phyloP scores from a whole-genome alignment of 2,888 invertebrate species.

The Entomobrya multifasciata region DNA sequence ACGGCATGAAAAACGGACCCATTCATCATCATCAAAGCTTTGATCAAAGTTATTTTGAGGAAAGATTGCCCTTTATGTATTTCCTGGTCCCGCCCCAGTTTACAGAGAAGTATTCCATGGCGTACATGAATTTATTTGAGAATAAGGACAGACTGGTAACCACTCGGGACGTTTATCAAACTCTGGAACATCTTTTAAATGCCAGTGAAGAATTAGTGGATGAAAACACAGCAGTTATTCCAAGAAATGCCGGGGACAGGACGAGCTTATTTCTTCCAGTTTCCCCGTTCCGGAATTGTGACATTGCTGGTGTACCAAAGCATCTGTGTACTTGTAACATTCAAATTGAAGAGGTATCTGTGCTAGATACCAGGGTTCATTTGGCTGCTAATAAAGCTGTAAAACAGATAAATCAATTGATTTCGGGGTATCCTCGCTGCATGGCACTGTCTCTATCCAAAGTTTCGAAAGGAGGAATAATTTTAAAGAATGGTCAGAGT shows the following conservation, averaged over 20 bases:
- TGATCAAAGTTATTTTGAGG: conserved; percentile 89
- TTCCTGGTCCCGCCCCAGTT: conserved; percentile 89
- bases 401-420: too few relatives aligned
- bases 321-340: conserved; percentile 93
- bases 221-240: too few relatives aligned
- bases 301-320: conserved; percentile 88
- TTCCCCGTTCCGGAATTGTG: conserved; percentile 88
- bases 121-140: conserved; percentile 62
- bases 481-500: too few relatives aligned
- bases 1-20: conserved; percentile 91
- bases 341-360: too few relatives aligned
- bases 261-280: conserved; percentile 89
- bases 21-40: too few relatives aligned
- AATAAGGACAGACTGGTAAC: conserved; percentile 85
- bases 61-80: conserved; percentile 91
- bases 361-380: too few relatives aligned
- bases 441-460: too few relatives aligned
- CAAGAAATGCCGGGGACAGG: conserved; percentile 90
- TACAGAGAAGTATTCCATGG: conserved; percentile 83
- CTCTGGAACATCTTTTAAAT: conserved; percentile 88
- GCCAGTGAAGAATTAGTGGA: too few relatives aligned
- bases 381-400: too few relatives aligned
- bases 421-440: too few relatives aligned
- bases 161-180: conserved; percentile 92
- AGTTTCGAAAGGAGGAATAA: too few relatives aligned